These are phyloP conservation scores for Haliaeetus leucogaster DNA, from an alignment of 2,113 vertebrate genomes.

Conservation along the genomic window DNA sequence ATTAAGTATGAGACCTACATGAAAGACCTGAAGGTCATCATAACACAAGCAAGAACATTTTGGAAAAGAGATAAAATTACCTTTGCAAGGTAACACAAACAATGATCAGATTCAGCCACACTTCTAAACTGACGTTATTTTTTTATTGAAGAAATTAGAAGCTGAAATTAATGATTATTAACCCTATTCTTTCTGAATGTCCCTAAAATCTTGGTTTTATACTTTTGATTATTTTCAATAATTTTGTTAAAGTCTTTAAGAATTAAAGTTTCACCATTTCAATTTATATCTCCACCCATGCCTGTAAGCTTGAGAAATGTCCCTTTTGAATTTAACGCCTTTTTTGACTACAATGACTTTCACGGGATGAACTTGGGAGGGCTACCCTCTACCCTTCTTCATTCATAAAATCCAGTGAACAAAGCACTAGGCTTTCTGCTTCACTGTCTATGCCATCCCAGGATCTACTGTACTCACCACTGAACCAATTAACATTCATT, in stretches of 20 bases:
- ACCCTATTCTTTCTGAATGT: neutral
- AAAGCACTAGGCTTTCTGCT: neutral
- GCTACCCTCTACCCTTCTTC: neutral
- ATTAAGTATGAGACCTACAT: neutral
- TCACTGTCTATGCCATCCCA: neutral
- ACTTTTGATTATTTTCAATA: neutral
- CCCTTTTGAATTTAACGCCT: neutral
- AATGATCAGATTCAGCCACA: neutral
- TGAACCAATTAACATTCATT: neutral
- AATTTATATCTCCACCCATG: neutral
- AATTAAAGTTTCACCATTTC: neutral
- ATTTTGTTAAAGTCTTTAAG: neutral
- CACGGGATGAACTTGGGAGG: rapidly evolving
- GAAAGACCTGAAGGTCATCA: neutral
- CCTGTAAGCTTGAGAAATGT: neutral
- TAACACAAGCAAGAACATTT: neutral
- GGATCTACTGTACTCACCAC: neutral
- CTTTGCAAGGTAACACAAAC: neutral
- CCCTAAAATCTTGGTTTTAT: neutral
- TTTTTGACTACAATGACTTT: neutral
- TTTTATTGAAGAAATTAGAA: neutral
- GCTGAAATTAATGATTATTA: neutral
- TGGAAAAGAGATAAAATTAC: neutral
- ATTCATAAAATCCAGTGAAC: neutral
- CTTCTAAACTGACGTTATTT: neutral